Base-by-base conservation (phyloP, 2,888 invertebrate species). In the Volucella bombylans region DNA sequence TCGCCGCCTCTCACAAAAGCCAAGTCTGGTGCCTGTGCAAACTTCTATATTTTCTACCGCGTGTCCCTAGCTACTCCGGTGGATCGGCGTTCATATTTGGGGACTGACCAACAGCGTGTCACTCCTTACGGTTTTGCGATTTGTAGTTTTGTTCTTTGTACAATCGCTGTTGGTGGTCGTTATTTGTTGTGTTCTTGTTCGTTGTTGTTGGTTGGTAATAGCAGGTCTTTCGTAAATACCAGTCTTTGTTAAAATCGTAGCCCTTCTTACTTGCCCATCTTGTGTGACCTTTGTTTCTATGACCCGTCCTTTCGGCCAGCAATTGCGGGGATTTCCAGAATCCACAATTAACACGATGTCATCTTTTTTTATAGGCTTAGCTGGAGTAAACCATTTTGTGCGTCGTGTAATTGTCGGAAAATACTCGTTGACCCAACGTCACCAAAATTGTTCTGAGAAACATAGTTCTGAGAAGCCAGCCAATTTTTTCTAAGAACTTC, bases 321-420 rank as follows among this genome's bases (percentile, higher is more conserved):
- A 83, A 38, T 79, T 76, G 3, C 74, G 45, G 0, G 73, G 73
- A 14, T 49, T 73, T 1, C 18, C 54, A 15, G 83, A 83, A 10
- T 86, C 79, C 0, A 78, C 82, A 15, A 86, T 86, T 18, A 67
- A 55, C 4, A 82, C 86, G 50, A 86, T 18, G 31, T 87, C 81
- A 15, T 65, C 67, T 8, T 74, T 57, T 41, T 65, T 52, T 18
- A 86, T 78, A n/a, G 72, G 72, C 31, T 73, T 77, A 14, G 62
- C 54, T 6, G 61, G 43, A 10, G 61, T 62, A 49, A 86, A 86
- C 87, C 87, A 87, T 59, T 87, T 86, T 8, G 64, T 55, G 1
- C 85, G 67, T 1, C 74, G 67, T 6, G 82, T 85, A 43, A 85
- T 71, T 2, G 67, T 69, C n/a, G 82, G 83, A 4, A 85, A 14